These are phyloP conservation scores for Drosophila kepulauana DNA, from an alignment of 1,140 invertebrate genomes.

Conservation along the genomic window DNA sequence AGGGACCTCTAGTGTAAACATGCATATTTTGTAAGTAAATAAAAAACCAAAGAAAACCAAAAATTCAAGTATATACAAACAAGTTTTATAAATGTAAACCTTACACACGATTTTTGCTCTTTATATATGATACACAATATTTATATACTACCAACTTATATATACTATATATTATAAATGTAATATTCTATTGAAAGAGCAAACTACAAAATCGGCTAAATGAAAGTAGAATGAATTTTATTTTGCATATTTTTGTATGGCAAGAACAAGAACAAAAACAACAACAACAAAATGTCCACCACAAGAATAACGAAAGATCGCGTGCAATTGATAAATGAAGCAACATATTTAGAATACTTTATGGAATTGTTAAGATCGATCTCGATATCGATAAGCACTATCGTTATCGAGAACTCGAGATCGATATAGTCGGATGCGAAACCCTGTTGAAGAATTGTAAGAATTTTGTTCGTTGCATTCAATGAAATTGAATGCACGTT, in stretches of 20 bases:
- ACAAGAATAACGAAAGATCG: slow-evolving; percentile 7
- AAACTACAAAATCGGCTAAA: slow-evolving; percentile 18
- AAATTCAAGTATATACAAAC: neutral
- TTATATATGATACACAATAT: slow-evolving; percentile 24
- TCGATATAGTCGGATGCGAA: slow-evolving; percentile 4
- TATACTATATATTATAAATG: slow-evolving; percentile 7
- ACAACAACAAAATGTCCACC: slow-evolving; percentile 1
- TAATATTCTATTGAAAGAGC: slow-evolving; percentile 27
- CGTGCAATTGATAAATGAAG: neutral
- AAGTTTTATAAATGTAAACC: slow-evolving; percentile 15
- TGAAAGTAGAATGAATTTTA: slow-evolving; percentile 27
- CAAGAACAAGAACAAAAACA: neutral
- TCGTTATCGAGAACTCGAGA: neutral
- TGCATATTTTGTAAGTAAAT: neutral
- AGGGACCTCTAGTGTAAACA: neutral
- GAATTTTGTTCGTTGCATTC: slow-evolving; percentile 32
- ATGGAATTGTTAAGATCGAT: slow-evolving; percentile 18
- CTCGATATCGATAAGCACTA: neutral
- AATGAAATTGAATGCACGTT: slow-evolving; percentile 63
- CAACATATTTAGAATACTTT: slow-evolving; percentile 10
- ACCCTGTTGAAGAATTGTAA: slow-evolving; percentile 16
- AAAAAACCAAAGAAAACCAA: neutral
- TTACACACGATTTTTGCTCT: slow-evolving; percentile 30
- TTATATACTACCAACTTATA: neutral
- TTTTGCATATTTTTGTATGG: slow-evolving; percentile 37